Conservation (phyloP, 2,113 vertebrate species). For the Anseranas semipalmata region DNA sequence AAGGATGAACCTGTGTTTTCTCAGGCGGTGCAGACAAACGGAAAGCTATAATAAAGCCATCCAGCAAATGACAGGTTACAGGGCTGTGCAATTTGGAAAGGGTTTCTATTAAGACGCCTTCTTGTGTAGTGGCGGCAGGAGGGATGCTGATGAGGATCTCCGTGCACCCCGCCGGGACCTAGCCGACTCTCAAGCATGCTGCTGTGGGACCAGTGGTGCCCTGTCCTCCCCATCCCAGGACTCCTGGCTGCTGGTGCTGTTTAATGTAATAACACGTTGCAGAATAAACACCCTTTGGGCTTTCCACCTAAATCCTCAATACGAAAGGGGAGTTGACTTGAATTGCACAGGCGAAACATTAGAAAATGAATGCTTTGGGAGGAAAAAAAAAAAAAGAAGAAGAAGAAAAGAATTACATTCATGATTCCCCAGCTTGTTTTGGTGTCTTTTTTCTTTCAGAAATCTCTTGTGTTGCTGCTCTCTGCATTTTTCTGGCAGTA, state of each 20-base stretch:
- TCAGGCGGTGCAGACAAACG: background rate
- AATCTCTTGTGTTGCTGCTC: conserved; percentile 45
- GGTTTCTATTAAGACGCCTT: conserved; percentile 75
- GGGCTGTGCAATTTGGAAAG: conserved; percentile 73
- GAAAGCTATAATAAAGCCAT: conserved; percentile 77
- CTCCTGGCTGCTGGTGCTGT: conserved; percentile 54
- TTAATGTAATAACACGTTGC: conserved; percentile 9
- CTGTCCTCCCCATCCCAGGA: conserved; percentile 51
- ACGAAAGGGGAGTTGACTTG: conserved; percentile 52
- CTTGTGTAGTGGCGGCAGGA: conserved; percentile 47
- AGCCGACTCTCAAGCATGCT: conserved; percentile 52
- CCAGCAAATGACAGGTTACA: conserved; percentile 80
- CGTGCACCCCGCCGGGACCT: conserved; percentile 24
- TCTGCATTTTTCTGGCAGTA: conserved; percentile 54
- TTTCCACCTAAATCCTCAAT: conserved; percentile 35
- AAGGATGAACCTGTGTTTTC: conserved; percentile 29
- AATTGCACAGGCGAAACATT: conserved; percentile 57
- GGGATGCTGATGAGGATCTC: conserved; percentile 29
- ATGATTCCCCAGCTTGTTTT: conserved; percentile 32
- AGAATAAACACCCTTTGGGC: conserved; percentile 63
- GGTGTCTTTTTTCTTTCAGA: conserved; percentile 46
- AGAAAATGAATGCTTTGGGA: conserved; percentile 36
- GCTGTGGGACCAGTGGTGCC: conserved; percentile 65
- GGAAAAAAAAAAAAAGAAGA: background rate
- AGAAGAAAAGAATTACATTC: background rate